These are phyloP conservation scores for Bembecia ichneumoniformis DNA, from an alignment of 2,888 invertebrate genomes.

Conservation along the genomic window DNA sequence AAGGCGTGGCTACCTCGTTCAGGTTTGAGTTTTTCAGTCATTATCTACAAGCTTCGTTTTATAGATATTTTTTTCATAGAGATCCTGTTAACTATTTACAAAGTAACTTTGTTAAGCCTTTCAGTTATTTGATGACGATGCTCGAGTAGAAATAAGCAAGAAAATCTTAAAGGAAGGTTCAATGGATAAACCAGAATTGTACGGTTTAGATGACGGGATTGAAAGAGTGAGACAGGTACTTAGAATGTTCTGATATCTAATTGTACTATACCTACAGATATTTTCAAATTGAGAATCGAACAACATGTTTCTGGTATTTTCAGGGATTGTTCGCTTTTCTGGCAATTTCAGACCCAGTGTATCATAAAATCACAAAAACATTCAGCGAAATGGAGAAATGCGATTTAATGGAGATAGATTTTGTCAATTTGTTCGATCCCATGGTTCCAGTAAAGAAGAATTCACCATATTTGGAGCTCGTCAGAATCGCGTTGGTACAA, in stretches of 20 bases:
- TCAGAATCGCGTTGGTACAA: conserved; percentile 46
- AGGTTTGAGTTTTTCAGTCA: no score
- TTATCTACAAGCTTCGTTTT: no score
- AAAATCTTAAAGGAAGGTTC: background rate
- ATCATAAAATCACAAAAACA: conserved; percentile 64
- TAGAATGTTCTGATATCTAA: background rate
- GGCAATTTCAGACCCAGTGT: conserved; percentile 54
- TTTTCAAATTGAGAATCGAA: background rate
- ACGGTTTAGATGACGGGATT: conserved; percentile 46
- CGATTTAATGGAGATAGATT: conserved; percentile 64
- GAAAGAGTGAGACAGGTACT: conserved; percentile 46
- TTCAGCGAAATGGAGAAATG: conserved; percentile 73
- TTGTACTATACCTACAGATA: background rate
- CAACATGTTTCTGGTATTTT: conserved; percentile 3
- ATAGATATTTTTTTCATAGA: background rate
- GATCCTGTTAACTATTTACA: background rate
- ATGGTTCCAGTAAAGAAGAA: conserved; percentile 40
- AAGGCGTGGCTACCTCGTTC: no score
- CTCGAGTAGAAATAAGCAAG: background rate
- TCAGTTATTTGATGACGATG: background rate
- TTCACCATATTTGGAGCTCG: conserved; percentile 46
- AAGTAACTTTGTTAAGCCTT: background rate
- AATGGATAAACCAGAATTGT: conserved; percentile 33
- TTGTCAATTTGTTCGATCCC: conserved; percentile 31
- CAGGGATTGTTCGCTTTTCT: conserved; percentile 68